Evolutionary conservation across 2,888 invertebrate species (phyloP).

Genomic region (Melanchra persicariae): DNA sequence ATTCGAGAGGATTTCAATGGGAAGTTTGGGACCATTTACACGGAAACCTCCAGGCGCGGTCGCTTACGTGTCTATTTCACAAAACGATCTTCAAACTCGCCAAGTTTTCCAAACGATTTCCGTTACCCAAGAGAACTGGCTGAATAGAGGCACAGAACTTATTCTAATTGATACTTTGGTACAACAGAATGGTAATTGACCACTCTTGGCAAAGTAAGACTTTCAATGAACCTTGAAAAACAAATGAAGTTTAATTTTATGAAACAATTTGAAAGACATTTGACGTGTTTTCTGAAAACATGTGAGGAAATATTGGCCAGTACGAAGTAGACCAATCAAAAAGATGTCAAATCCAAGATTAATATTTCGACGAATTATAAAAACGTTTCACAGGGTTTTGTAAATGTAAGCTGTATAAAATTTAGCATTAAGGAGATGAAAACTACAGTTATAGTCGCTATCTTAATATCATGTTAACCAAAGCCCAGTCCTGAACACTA

Average conservation of each 20-base stretch:
- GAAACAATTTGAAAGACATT: background rate
- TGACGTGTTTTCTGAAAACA: background rate
- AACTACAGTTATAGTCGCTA: background rate
- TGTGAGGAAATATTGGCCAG: background rate
- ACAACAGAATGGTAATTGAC: slow-evolving; percentile 39
- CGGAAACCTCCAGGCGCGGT: slow-evolving; percentile 24
- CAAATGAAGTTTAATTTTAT: slow-evolving; percentile 30
- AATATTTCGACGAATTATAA: background rate
- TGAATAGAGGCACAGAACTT: slow-evolving; percentile 42
- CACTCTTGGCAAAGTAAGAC: slow-evolving; percentile 11
- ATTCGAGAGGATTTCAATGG: slow-evolving; percentile 8
- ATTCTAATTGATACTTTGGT: slow-evolving; percentile 52
- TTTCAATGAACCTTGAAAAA: slow-evolving; percentile 17
- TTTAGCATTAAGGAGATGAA: background rate
- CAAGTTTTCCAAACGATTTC: slow-evolving; percentile 47
- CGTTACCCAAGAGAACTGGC: slow-evolving; percentile 26
- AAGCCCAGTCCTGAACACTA: slow-evolving; percentile 21
- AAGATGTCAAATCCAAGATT: background rate
- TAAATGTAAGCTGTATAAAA: no score
- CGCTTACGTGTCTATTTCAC: slow-evolving; percentile 40
- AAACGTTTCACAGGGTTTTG: background rate
- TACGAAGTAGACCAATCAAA: background rate
- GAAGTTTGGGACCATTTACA: slow-evolving; percentile 15
- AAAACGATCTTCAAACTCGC: slow-evolving; percentile 40
- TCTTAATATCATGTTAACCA: slow-evolving; percentile 1